Base-by-base conservation (phyloP, 1,140 invertebrate species). In the Saccostrea glomerata region DNA sequence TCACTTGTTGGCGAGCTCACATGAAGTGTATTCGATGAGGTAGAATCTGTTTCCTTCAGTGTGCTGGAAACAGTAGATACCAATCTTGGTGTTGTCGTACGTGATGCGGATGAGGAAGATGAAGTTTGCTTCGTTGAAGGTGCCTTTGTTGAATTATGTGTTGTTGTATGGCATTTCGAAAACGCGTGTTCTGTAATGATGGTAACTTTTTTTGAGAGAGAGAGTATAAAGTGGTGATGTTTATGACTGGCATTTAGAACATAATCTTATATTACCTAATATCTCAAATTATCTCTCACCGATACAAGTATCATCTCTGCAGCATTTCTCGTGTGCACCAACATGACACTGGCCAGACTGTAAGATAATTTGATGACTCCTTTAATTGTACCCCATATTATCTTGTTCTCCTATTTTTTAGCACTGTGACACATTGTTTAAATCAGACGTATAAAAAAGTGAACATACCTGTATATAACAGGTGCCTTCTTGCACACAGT, bases 161-260 rank as follows among this genome's bases (percentile, higher is more conserved):
- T 77, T 30, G 66, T 73, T 15, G 23, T 15, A 77, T 77, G 70
- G 30, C 70, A 77, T 40, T 77, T 77, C 30, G 30, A 77, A 36
- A 77, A 36, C 2, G 2, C 70, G 25, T 77, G 11, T 12, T 77
- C 70, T 77, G 23, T 36, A 30, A 13, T 30, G 70, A 77, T 47
- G 47, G 9, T 7, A 47, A 47, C 47, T 47, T 47, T 47, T 47
- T 47, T 47, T 47, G 47, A 2, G 0, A 1, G 47, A 6, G 47
- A 47, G 47, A 9, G 47, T 47, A 47, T 47, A 9, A 47, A 47
- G 47, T 47, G 47, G 47, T 47, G 58, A 9, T 17, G 58, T 60
- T 60, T 13, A 60, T 6, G 15, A 63, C 15, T 20, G 15, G 58
- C 13, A 63, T 20, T 63, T 63, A 20, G 13, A 63, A 20, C 13